Conservation (phyloP, 2,888 invertebrate species). For the Graphium colonna region DNA sequence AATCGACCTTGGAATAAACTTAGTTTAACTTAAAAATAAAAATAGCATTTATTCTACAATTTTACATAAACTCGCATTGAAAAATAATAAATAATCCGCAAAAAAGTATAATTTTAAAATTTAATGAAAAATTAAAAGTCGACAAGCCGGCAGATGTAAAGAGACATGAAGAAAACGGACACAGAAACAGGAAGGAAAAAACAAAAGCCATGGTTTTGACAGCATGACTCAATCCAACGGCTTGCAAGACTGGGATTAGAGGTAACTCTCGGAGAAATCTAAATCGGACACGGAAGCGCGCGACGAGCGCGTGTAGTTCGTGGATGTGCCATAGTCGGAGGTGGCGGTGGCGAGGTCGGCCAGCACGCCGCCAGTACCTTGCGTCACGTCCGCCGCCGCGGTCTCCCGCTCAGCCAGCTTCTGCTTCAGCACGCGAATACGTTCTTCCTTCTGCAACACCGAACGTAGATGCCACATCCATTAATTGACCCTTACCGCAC, state of each 20-base stretch:
- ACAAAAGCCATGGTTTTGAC: no score
- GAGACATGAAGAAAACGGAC: no score
- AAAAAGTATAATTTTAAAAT: no score
- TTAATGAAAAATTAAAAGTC: no score
- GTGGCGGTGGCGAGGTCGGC: slow-evolving; percentile 90
- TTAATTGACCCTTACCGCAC: no score
- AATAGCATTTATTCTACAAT: no score
- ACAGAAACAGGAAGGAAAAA: no score
- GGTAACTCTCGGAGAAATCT: slow-evolving; percentile 93
- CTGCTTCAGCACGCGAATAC: slow-evolving; percentile 89
- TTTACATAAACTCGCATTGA: no score
- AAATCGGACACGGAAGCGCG: slow-evolving; percentile 92
- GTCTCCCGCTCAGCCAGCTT: slow-evolving; percentile 89
- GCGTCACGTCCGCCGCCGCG: slow-evolving; percentile 80
- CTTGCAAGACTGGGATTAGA: slow-evolving; percentile 62
- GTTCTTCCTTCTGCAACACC: slow-evolving; percentile 90
- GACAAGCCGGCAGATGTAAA: no score
- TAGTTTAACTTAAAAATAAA: no score
- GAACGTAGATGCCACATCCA: neutral
- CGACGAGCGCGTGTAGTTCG: slow-evolving; percentile 89
- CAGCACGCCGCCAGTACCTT: slow-evolving; percentile 86
- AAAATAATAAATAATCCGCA: no score
- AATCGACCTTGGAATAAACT: no score
- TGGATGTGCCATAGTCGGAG: slow-evolving; percentile 88
- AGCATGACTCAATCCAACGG: slow-evolving; percentile 12